These are phyloP conservation scores for Chymomyza fuscimana DNA, from an alignment of 2,888 invertebrate genomes.

Conservation along the genomic window DNA sequence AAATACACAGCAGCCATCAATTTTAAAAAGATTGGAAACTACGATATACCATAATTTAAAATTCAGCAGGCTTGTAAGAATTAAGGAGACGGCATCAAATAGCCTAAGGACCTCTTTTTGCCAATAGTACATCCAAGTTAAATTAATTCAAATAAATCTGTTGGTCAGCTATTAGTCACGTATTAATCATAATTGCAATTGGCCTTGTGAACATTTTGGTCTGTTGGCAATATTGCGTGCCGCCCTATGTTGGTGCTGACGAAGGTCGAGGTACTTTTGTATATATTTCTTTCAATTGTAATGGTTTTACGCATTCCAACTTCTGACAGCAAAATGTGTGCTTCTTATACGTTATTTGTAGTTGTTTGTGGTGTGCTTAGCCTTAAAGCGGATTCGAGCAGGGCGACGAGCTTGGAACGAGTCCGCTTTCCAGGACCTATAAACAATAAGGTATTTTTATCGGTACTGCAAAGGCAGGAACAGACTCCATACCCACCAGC, in stretches of 20 bases:
- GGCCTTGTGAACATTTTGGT: slow-evolving; percentile 52
- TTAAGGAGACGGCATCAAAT: not conserved
- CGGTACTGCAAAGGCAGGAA: slow-evolving; percentile 60
- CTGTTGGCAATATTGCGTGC: slow-evolving; percentile 19
- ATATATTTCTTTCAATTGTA: not conserved
- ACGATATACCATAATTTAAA: not conserved
- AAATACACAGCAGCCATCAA: no score
- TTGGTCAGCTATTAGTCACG: slow-evolving; percentile 17
- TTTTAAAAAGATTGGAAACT: no score
- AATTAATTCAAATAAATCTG: no score
- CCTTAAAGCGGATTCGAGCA: slow-evolving; percentile 18
- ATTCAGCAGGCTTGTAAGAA: not conserved
- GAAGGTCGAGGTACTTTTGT: slow-evolving; percentile 44
- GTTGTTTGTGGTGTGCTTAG: slow-evolving; percentile 33
- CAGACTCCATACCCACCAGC: slow-evolving; percentile 74
- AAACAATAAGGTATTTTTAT: slow-evolving; percentile 32
- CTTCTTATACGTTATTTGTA: slow-evolving; percentile 27
- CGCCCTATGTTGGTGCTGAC: slow-evolving; percentile 20
- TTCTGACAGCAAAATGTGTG: slow-evolving; percentile 49
- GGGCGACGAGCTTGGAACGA: slow-evolving; percentile 12
- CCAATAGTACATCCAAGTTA: no score
- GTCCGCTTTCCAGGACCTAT: slow-evolving; percentile 68
- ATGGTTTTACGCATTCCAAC: slow-evolving; percentile 55
- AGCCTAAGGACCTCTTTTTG: slow-evolving; percentile 2
- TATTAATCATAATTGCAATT: slow-evolving; percentile 55